Conservation (phyloP, 2,888 invertebrate species). For the Odiellus spinosus region DNA sequence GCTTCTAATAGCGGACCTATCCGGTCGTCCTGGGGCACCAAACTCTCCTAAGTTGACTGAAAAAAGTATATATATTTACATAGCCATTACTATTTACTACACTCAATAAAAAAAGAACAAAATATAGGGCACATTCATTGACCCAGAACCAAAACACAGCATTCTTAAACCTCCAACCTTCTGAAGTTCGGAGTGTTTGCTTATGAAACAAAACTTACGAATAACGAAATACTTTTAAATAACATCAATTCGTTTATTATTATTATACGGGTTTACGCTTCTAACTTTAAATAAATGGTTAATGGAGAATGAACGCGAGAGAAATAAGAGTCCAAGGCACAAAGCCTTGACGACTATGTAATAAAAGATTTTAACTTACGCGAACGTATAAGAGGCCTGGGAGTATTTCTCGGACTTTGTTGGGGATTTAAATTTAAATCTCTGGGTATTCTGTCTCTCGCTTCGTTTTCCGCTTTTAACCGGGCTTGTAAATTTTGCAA, state of each 20-base stretch:
- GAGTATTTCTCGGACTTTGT: slow-evolving; percentile 22
- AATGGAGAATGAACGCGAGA: too few species aligned
- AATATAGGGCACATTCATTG: background rate
- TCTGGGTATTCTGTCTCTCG: slow-evolving; percentile 37
- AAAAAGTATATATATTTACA: slow-evolving; percentile 10
- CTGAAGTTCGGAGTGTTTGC: too few species aligned
- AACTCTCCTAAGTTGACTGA: slow-evolving; percentile 29
- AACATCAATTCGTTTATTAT: too few species aligned
- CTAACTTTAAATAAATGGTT: too few species aligned
- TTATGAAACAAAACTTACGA: too few species aligned
- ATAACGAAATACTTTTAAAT: too few species aligned
- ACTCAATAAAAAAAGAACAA: background rate
- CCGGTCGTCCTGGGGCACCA: slow-evolving; percentile 34
- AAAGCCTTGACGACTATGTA: too few species aligned
- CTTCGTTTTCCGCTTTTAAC: slow-evolving; percentile 50
- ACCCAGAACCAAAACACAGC: background rate
- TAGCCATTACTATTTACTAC: background rate
- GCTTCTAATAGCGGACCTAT: slow-evolving; percentile 6
- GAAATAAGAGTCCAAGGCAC: too few species aligned
- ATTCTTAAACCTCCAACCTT: background rate
- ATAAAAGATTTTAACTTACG: too few species aligned
- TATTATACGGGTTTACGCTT: too few species aligned
- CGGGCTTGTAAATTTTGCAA: slow-evolving; percentile 66
- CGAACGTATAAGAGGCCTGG: slow-evolving; percentile 29
- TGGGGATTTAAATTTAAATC: slow-evolving; percentile 20